Evolutionary conservation across 2,888 invertebrate genomes (phyloP).

Genomic region (Ophioninae sp.): DNA sequence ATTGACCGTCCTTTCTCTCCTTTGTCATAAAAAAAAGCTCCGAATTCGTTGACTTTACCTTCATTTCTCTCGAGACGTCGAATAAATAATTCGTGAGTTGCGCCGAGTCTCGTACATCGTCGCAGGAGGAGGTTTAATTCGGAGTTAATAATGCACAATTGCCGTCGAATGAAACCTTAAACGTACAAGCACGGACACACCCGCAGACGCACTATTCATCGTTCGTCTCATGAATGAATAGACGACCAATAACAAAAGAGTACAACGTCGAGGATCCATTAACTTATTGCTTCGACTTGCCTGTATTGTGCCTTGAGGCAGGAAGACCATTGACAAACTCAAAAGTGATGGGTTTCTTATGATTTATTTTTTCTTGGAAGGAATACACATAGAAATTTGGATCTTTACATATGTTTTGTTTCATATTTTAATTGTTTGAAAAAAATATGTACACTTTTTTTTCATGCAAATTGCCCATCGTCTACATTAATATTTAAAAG

Average conservation of each 20-base stretch:
- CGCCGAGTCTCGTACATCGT: background rate
- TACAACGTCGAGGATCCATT: conserved; percentile 45
- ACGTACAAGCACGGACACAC: background rate
- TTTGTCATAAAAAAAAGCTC: background rate
- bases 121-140: background rate
- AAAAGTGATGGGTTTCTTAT: no score
- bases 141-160: conserved; percentile 3
- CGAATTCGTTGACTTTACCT: background rate
- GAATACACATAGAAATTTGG: no score
- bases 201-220: conserved; percentile 12
- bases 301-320: conserved; percentile 22
- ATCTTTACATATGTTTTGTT: no score
- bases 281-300: conserved; percentile 41
- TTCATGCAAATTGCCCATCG: no score
- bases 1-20: background rate
- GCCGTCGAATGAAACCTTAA: conserved; percentile 1
- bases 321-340: no score
- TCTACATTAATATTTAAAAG: no score
- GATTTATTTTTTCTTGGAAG: no score
- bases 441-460: no score
- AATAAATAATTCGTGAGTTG: conserved; percentile 7
- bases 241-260: background rate
- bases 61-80: background rate
- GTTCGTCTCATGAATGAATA: conserved; percentile 28
- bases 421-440: no score